Evolutionary conservation across 2,888 invertebrate genomes (phyloP), one percentile per base, ranked within the genome.

Genomic region (Myathropa florea): DNA sequence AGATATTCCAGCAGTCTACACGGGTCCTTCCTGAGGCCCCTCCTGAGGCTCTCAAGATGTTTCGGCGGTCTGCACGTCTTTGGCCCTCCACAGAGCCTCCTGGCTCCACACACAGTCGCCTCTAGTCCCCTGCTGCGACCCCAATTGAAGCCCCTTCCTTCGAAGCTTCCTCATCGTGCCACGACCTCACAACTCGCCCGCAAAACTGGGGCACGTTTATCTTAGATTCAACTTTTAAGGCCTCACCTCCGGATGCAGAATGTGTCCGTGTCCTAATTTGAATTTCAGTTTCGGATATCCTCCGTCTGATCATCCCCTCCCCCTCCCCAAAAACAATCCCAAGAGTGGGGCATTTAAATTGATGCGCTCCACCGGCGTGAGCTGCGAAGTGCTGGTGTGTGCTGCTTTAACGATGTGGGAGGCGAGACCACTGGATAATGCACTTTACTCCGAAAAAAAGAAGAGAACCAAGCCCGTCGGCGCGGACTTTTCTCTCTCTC

Each of bases 361-460:
- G 68, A 77, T 77, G 61, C 33, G 46, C 33, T 12, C 24, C 18
- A n/a, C 28, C n/a, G 28, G 57, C 53, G n/a, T 33, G 33, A 33
- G 33, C 10, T 33, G 33, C 18, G 18, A n/a, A 4, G 64, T 65
- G 28, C 28, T n/a, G 4, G 9, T 46, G 57, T 53, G 64, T 65
- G 57, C 57, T 28, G 33, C 30, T n/a, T 23, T 60, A 60, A 75
- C 39, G 28, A 39, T 21, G 59, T 46, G 46, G 18, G 46, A 46
- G 46, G 18, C n/a, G 14, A 39, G 75, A 65, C 67, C 82, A 63
- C 30, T 53, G 81, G 77, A 76, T 82, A 81, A 85, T 81, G 77
- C 85, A 85, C 72, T 82, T 77, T 82, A 72, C 57, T 55, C 57
- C n/a, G n/a, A 23, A 55, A 57, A 36, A 61, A 65, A 64, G 30